Evolutionary conservation across 2,888 invertebrate species (phyloP), one percentile per base, ranked within the genome.

Genomic region (Geotrupes spiniger): DNA sequence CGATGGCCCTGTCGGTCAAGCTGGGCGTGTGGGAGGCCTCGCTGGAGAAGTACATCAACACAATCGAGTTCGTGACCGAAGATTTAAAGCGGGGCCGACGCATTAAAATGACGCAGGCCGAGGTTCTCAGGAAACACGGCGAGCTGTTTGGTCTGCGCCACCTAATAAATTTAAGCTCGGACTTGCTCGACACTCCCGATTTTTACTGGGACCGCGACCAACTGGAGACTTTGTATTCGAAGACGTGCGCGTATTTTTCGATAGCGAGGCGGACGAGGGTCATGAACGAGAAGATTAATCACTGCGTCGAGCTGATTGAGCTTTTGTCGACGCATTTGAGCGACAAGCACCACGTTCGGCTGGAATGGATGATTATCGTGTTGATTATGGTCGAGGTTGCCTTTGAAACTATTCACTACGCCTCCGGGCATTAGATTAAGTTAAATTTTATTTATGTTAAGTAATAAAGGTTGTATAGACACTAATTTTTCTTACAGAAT

Each of bases 191-290:
- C 71, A 92, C 92, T 0, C 96, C 97, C 0, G 98, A 98, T 75
- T 95, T 96, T 74, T 98, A 98, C 74, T 98, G 98, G 98, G 97
- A 98, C 64, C 82, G 93, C 43, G 93, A 95, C 61, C 81, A 89
- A 44, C 75, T 97, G 21, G 97, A 97, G 74, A 76, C 75, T 1
- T 76, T 97, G 4, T 98, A 95, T 73, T 80, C 85, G 49, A 83
- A 86, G 65, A 88, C 89, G 0, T 88, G 87, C 53, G 80, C 82
- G 1, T 92, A 96, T 74, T 90, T 96, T 63, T 87, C 84, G 55
- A 90, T 96, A 51, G 75, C 84, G 0, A 82, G 90, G 60, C 78
- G 97, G 53, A 94, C 94, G 5, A 85, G 81, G 76, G 91, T 96
- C 0, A 85, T 98, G 80, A 97, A 98, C 74, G 94, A 94, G 70